A percentile compares a stretch with the other conserved stretches of the same genome.
phyloP scores from a whole-genome alignment of 2,113 vertebrate species.

The Bos taurus region DNA sequence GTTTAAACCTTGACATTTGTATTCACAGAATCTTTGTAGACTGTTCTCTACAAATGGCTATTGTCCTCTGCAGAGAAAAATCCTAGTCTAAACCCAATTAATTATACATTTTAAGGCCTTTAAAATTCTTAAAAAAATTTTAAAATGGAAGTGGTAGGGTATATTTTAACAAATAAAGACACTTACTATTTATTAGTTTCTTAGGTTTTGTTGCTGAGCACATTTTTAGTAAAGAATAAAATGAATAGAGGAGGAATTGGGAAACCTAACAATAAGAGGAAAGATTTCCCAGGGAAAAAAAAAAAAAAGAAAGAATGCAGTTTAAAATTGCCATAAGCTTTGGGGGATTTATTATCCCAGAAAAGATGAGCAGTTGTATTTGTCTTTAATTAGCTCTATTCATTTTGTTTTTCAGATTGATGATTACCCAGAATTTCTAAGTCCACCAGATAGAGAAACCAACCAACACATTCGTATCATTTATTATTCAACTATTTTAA shows the following conservation, averaged over 20 bases:
- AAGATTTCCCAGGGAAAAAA: not conserved
- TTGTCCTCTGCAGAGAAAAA: not conserved
- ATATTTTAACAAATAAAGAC: constrained; percentile 30
- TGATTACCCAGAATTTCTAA: constrained; percentile 69
- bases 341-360: not conserved
- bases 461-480: constrained; percentile 70
- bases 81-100: not conserved
- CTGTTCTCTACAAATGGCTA: not conserved
- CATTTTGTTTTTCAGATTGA: constrained; percentile 51
- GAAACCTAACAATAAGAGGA: not conserved
- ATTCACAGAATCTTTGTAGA: not conserved
- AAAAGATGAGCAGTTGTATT: not conserved
- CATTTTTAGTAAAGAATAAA: constrained; percentile 18
- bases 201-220: not conserved
- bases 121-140: not conserved
- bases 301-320: not conserved
- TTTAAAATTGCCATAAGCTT: not conserved
- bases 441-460: constrained; percentile 49
- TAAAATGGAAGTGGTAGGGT: not conserved
- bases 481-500: constrained; percentile 59
- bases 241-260: not conserved
- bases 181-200: constrained; percentile 11
- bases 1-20: not conserved
- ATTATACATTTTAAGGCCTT: not conserved
- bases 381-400: not conserved